A percentile compares a stretch with the other conserved stretches of the same genome.
These are phyloP conservation scores for Syritta pipiens DNA, from an alignment of 2,888 invertebrate genomes.

Conservation along the genomic window DNA sequence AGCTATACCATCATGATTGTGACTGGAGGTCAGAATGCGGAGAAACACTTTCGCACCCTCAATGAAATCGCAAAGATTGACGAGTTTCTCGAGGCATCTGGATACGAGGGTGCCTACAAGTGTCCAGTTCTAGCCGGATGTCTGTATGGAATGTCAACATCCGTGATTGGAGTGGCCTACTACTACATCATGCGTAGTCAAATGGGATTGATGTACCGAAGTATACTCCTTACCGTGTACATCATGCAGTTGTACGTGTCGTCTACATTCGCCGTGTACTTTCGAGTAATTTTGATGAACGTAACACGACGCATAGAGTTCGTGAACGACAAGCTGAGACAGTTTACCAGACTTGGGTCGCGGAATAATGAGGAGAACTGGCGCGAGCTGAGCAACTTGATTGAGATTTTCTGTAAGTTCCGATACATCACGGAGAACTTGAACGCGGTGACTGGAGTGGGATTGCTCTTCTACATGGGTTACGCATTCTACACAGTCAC, in stretches of 20 bases:
- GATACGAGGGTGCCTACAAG: constrained; percentile 69
- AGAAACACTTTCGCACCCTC: constrained; percentile 71
- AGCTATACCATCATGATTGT: constrained; percentile 73
- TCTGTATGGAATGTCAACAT: constrained; percentile 48
- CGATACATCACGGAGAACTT: constrained; percentile 74
- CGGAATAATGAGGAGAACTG: constrained; percentile 70
- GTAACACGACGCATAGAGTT: constrained; percentile 72
- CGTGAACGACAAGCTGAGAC: constrained; percentile 71
- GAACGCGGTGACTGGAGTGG: constrained; percentile 73
- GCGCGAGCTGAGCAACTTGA: constrained; percentile 73
- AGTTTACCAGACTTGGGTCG: constrained; percentile 62
- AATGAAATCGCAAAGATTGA: constrained; percentile 73
- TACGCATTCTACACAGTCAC: constrained; percentile 76
- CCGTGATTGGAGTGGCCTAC: constrained; percentile 71
- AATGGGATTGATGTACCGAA: constrained; percentile 56
- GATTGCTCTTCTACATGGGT: constrained; percentile 73
- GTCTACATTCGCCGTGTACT: constrained; percentile 72
- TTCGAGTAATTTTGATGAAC: constrained; percentile 71
- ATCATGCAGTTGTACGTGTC: constrained; percentile 72
- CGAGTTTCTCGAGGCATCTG: constrained; percentile 70
- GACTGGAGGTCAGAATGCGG: constrained; percentile 71
- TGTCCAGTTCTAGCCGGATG: constrained; percentile 65
- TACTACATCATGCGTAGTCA: constrained; percentile 72
- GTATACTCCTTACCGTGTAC: constrained; percentile 71
- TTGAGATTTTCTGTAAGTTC: constrained; percentile 75